phyloP scores from a whole-genome alignment of 2,888 invertebrate species.

The Neoscelio sp. region DNA sequence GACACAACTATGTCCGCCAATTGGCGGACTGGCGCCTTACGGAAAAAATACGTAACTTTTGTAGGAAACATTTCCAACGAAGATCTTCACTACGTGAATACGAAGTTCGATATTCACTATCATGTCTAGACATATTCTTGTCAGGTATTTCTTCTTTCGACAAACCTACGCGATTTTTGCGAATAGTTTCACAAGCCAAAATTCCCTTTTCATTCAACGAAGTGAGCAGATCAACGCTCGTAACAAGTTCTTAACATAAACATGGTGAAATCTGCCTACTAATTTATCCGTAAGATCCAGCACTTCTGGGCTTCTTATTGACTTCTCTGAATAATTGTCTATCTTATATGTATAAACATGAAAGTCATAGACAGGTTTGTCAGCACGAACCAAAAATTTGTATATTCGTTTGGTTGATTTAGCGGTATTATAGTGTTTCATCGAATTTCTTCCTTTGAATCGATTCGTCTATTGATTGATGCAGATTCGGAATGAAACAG shows the following conservation, averaged over 20 bases:
- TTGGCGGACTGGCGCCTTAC: too few species aligned
- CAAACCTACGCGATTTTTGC: constrained; percentile 45
- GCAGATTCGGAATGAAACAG: constrained; percentile 24
- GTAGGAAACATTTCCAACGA: too few species aligned
- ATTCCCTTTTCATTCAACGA: constrained; percentile 52
- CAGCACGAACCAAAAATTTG: constrained; percentile 51
- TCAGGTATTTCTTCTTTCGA: constrained; percentile 36
- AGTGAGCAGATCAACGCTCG: too few species aligned
- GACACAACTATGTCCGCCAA: too few species aligned
- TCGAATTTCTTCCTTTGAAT: constrained; percentile 37
- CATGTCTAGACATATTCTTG: too few species aligned
- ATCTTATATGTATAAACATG: constrained; percentile 74
- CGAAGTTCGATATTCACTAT: too few species aligned
- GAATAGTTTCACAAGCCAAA: constrained; percentile 58
- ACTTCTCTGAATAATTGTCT: constrained; percentile 61
- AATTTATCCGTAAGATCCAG: constrained; percentile 65
- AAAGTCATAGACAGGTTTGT: constrained; percentile 64
- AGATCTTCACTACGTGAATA: too few species aligned
- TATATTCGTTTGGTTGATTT: constrained; percentile 50
- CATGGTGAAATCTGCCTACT: constrained; percentile 36
- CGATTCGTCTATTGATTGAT: constrained; percentile 48
- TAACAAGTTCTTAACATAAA: constrained; percentile 64
- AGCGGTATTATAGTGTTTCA: constrained; percentile 39
- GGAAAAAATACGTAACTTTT: too few species aligned
- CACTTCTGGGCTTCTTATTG: constrained; percentile 72